A percentile compares a stretch with the other conserved stretches of the same genome.
phyloP scores from a whole-genome alignment of 2,888 invertebrate species.

The Philonicus albiceps region DNA sequence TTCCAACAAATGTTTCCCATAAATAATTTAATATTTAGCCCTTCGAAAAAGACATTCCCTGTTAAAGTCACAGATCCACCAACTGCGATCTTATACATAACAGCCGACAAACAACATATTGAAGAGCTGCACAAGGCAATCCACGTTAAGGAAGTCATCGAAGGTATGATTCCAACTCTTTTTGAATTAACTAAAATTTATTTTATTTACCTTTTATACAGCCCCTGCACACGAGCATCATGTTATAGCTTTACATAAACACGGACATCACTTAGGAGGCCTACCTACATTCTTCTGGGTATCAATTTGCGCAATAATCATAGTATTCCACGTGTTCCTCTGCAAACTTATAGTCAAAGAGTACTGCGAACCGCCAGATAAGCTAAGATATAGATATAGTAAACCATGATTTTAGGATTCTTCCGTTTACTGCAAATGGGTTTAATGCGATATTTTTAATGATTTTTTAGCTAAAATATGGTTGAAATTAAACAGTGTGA shows the following conservation, averaged over 20 bases:
- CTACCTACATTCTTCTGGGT: slow-evolving; percentile 93
- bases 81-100: slow-evolving; percentile 90
- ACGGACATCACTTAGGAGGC: slow-evolving; percentile 89
- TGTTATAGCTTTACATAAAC: slow-evolving; percentile 87
- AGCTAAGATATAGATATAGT: slow-evolving; percentile 74
- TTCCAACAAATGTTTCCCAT: slow-evolving; percentile 50
- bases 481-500: neutral
- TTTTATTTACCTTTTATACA: slow-evolving; percentile 47
- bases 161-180: slow-evolving; percentile 62
- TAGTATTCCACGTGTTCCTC: slow-evolving; percentile 91
- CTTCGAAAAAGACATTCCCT: slow-evolving; percentile 74
- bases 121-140: slow-evolving; percentile 89
- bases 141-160: slow-evolving; percentile 82
- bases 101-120: slow-evolving; percentile 88
- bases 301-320: slow-evolving; percentile 84
- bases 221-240: slow-evolving; percentile 93
- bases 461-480: neutral
- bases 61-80: slow-evolving; percentile 90
- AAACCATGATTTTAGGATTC: slow-evolving; percentile 68
- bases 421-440: neutral
- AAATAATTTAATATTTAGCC: slow-evolving; percentile 56
- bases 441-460: neutral
- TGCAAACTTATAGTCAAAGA: slow-evolving; percentile 91
- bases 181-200: neutral
- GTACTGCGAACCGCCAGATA: slow-evolving; percentile 78